A percentile compares a stretch with the other conserved stretches of the same genome.
Evolutionary conservation across 2,113 vertebrate genomes (phyloP).

Genomic region (Paradisaea rubra): DNA sequence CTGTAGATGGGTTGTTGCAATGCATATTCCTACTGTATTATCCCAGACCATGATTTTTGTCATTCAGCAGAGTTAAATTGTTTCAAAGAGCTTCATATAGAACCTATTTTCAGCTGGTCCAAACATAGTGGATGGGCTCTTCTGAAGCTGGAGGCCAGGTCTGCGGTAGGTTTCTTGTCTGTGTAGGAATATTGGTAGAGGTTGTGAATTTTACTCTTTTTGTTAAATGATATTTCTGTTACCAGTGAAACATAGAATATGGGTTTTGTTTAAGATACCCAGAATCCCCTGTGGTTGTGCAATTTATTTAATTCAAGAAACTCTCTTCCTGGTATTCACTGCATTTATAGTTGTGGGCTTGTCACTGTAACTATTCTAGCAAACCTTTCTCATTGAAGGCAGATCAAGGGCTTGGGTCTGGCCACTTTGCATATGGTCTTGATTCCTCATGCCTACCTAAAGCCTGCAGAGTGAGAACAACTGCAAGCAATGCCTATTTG

Average conservation of each 20-base stretch:
- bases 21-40: not conserved
- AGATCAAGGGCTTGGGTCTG: not conserved
- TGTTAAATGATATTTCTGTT: not conserved
- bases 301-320: not conserved
- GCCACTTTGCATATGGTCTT: not conserved
- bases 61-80: not conserved
- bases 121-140: fast-evolving
- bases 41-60: not conserved
- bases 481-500: not conserved
- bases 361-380: not conserved
- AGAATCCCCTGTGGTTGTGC: not conserved
- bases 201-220: not conserved
- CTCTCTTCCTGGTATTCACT: not conserved
- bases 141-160: not conserved
- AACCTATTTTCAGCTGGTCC: not conserved
- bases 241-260: not conserved
- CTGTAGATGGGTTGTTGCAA: not conserved
- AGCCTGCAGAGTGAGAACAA: not conserved
- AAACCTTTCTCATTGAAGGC: not conserved
- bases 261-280: not conserved
- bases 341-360: not conserved
- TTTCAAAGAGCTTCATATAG: not conserved
- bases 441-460: not conserved
- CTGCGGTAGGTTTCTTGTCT: not conserved
- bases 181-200: not conserved